Evolutionary conservation across 2,888 invertebrate genomes (phyloP).

Genomic region (Apodemia duryi): DNA sequence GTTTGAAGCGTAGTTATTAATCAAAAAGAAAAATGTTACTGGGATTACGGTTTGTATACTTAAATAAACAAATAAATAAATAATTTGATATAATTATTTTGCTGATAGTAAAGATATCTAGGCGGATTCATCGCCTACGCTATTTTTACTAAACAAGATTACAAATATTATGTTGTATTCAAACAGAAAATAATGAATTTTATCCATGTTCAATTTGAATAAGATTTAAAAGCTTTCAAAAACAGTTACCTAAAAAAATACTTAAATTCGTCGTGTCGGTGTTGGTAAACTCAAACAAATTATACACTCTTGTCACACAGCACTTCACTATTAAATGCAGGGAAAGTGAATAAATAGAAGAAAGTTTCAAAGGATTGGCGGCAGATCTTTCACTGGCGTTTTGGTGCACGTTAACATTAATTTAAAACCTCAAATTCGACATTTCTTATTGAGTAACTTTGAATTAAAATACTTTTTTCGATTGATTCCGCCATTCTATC

Average conservation of each 20-base stretch:
- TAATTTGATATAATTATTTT: too few relatives aligned
- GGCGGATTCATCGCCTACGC: background rate
- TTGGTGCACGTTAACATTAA: conserved; percentile 15
- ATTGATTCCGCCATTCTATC: background rate
- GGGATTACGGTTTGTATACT: too few relatives aligned
- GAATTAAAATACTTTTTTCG: background rate
- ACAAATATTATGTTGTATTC: background rate
- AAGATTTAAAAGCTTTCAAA: background rate
- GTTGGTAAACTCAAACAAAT: conserved; percentile 21
- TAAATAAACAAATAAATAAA: too few relatives aligned
- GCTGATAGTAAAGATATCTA: background rate
- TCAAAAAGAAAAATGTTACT: too few relatives aligned
- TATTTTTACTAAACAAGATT: background rate
- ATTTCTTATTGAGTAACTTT: background rate
- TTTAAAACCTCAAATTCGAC: conserved; percentile 1
- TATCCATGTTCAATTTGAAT: background rate
- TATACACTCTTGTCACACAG: conserved; percentile 37
- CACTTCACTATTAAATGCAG: conserved; percentile 42
- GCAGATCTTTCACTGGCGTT: conserved; percentile 48
- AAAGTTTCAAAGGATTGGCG: conserved; percentile 69
- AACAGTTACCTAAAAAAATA: background rate
- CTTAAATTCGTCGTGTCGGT: background rate
- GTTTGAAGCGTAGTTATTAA: too few relatives aligned
- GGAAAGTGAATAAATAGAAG: conserved; percentile 73
- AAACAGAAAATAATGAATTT: background rate